Conservation (phyloP, 1,140 invertebrate species). For the Pinna nobilis region DNA sequence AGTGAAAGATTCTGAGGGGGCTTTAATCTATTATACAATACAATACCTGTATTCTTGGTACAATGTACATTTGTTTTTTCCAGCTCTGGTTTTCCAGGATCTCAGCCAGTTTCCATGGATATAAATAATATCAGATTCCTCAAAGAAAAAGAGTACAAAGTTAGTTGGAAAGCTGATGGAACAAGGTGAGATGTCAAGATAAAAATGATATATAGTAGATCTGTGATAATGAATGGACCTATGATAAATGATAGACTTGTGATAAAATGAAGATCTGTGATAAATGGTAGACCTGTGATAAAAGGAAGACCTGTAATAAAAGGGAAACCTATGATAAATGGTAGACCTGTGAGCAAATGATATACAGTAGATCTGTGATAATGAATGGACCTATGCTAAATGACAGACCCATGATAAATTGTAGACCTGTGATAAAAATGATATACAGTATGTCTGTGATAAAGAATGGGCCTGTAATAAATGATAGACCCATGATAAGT, state of each 20-base stretch:
- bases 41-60: neutral
- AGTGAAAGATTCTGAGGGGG: no score
- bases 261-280: no score
- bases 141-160: slow-evolving; percentile 88
- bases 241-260: no score
- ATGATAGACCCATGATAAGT: no score
- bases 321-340: no score
- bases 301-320: no score
- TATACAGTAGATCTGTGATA: neutral
- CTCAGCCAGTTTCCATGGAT: slow-evolving; percentile 98
- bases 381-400: neutral
- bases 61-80: slow-evolving; percentile 5
- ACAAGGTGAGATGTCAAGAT: slow-evolving; percentile 80
- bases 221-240: neutral
- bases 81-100: slow-evolving; percentile 92
- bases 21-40: slow-evolving; percentile 19
- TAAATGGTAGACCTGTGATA: no score
- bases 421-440: no score
- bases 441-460: no score
- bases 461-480: no score
- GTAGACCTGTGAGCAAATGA: no score
- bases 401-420: no score
- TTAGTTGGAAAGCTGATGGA: slow-evolving; percentile 99
- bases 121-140: slow-evolving; percentile 86
- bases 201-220: neutral